These are phyloP conservation scores for Microtus pennsylvanicus DNA, from an alignment of 2,113 vertebrate genomes.

Conservation along the genomic window DNA sequence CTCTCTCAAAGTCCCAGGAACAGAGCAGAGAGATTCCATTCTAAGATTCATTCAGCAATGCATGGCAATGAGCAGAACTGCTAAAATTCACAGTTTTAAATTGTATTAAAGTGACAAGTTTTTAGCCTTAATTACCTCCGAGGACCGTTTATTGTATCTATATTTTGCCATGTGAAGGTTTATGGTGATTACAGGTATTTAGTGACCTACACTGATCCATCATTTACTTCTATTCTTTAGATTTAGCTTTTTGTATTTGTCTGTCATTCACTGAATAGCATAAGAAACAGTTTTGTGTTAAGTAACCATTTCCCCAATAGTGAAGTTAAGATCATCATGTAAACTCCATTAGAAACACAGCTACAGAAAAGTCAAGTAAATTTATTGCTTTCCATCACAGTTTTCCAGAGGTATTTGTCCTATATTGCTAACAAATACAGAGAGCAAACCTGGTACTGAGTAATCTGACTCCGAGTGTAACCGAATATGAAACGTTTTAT, in stretches of 20 bases:
- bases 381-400: neutral
- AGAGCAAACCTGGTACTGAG: conserved; percentile 32
- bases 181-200: conserved; percentile 8
- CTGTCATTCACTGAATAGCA: conserved; percentile 28
- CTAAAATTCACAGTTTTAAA: conserved; percentile 44
- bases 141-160: conserved; percentile 19
- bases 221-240: conserved; percentile 26
- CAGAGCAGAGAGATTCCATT: conserved; percentile 55
- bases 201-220: neutral
- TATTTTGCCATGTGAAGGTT: conserved; percentile 11
- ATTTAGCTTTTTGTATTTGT: conserved; percentile 36
- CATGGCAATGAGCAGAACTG: conserved; percentile 5
- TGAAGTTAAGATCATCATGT: neutral
- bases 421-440: neutral
- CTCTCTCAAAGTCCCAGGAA: conserved; percentile 56
- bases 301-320: conserved; percentile 33
- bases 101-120: neutral
- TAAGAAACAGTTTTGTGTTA: conserved; percentile 1
- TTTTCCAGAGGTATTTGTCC: conserved; percentile 29
- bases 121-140: conserved; percentile 28
- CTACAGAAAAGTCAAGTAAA: conserved; percentile 30
- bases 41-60: conserved; percentile 50
- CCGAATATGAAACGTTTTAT: conserved; percentile 34
- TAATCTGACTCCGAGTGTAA: conserved; percentile 26
- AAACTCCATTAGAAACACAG: conserved; percentile 7